phyloP scores from a whole-genome alignment of 2,113 vertebrate species.

The Pantherophis guttatus region DNA sequence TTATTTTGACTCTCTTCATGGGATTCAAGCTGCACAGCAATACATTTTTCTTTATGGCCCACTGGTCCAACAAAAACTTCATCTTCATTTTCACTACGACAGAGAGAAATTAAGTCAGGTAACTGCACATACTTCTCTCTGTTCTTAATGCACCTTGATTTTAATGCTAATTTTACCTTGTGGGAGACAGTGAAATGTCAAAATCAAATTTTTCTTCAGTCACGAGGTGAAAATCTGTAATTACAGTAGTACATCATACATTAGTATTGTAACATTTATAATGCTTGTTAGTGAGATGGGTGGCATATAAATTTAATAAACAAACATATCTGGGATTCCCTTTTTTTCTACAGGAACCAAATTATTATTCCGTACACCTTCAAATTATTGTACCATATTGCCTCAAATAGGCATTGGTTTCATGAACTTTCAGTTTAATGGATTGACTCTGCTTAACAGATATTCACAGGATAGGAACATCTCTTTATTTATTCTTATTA shows the following conservation, averaged over 20 bases:
- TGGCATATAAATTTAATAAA: neutral
- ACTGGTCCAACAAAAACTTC: conserved; percentile 86
- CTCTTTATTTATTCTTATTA: neutral
- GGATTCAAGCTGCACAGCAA: conserved; percentile 62
- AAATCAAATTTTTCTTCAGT: conserved; percentile 78
- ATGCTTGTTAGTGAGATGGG: neutral
- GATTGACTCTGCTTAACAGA: neutral
- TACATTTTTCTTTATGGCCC: conserved; percentile 74
- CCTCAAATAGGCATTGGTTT: neutral
- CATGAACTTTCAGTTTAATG: neutral
- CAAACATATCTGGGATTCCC: neutral
- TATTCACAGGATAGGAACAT: neutral
- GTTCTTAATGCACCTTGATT: neutral
- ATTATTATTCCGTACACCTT: neutral
- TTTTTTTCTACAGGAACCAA: neutral
- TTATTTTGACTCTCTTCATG: neutral
- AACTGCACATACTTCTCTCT: rapidly evolving
- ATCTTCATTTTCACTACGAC: conserved; percentile 75
- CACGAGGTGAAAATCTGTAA: conserved; percentile 65
- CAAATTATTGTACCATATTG: neutral
- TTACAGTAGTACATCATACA: neutral
- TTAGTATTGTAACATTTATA: neutral
- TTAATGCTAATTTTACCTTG: conserved; percentile 61
- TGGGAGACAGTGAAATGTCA: conserved; percentile 73
- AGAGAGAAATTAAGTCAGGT: conserved; percentile 32